Percentiles rank a stretch among this genome's conserved stretches.
phyloP scores from a whole-genome alignment of 2,797 vertebrate genomes.

The Lateolabrax maculatus region DNA sequence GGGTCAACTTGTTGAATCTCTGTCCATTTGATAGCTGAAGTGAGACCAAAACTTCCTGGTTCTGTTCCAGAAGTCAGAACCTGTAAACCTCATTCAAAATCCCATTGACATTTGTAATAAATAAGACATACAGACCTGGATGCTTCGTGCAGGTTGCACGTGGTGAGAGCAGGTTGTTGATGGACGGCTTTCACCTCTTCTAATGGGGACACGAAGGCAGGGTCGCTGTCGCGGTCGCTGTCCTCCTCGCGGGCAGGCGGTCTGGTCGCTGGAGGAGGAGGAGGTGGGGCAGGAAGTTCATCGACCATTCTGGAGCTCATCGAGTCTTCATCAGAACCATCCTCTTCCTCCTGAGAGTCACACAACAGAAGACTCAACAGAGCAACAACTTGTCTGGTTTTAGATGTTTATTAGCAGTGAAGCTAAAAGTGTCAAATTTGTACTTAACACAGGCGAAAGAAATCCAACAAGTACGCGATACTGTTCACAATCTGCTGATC shows the following conservation, averaged over 20 bases:
- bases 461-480: too few species aligned
- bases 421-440: too few species aligned
- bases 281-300: conserved; percentile 73
- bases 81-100: too few species aligned
- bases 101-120: too few species aligned
- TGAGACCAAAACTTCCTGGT: too few species aligned
- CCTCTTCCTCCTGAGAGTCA: conserved; percentile 92
- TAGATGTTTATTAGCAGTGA: too few species aligned
- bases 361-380: neutral
- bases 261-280: conserved; percentile 52
- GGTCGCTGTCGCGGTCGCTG: conserved; percentile 86
- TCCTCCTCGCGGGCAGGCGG: conserved; percentile 82
- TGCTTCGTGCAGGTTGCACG: conserved; percentile 94
- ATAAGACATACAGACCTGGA: conserved; percentile 85
- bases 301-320: conserved; percentile 51
- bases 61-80: too few species aligned
- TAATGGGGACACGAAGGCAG: conserved; percentile 87
- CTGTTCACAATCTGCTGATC: too few species aligned
- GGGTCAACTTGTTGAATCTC: too few species aligned
- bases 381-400: neutral
- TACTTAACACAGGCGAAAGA: too few species aligned
- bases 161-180: conserved; percentile 86
- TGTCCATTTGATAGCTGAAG: too few species aligned
- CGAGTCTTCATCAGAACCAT: conserved; percentile 95
- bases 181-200: conserved; percentile 90